phyloP scores from a whole-genome alignment of 1,140 invertebrate species.

The Pachyrhynchus sulphureomaculatus region DNA sequence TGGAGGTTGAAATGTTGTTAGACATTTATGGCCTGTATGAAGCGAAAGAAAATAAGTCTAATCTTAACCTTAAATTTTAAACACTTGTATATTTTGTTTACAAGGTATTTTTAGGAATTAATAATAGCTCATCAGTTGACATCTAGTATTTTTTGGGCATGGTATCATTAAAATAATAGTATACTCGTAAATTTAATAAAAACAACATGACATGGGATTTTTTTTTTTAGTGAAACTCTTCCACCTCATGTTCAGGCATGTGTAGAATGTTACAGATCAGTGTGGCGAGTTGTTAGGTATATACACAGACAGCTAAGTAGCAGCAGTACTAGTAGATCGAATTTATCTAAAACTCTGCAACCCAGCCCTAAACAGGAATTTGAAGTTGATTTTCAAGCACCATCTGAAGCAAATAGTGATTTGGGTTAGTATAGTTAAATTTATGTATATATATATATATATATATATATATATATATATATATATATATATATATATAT shows the following conservation, averaged over 20 bases:
- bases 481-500: constrained; percentile 3
- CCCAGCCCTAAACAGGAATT: constrained; percentile 55
- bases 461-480: constrained; percentile 7
- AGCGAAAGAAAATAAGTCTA: too few species aligned
- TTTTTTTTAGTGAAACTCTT: constrained; percentile 56
- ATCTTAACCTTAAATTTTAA: too few species aligned
- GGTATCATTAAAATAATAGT: too few species aligned
- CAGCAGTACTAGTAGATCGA: constrained; percentile 42
- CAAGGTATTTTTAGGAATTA: too few species aligned
- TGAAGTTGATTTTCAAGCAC: constrained; percentile 54
- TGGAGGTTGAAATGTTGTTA: too few species aligned
- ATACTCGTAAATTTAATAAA: too few species aligned
- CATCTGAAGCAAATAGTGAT: constrained; percentile 45
- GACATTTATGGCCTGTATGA: too few species aligned
- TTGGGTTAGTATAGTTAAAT: constrained; percentile 35
- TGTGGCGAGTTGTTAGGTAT: constrained; percentile 81
- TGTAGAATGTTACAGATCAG: constrained; percentile 81
- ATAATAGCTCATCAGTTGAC: too few species aligned
- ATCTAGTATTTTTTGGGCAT: too few species aligned
- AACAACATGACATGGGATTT: too few species aligned
- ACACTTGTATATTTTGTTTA: too few species aligned
- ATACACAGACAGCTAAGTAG: constrained; percentile 70
- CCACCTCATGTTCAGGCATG: constrained; percentile 84
- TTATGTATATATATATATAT: constrained; percentile 6
- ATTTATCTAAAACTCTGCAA: constrained; percentile 42